Evolutionary conservation across 1,140 invertebrate genomes (phyloP).

Genomic region (Trachymyrmex septentrionalis): DNA sequence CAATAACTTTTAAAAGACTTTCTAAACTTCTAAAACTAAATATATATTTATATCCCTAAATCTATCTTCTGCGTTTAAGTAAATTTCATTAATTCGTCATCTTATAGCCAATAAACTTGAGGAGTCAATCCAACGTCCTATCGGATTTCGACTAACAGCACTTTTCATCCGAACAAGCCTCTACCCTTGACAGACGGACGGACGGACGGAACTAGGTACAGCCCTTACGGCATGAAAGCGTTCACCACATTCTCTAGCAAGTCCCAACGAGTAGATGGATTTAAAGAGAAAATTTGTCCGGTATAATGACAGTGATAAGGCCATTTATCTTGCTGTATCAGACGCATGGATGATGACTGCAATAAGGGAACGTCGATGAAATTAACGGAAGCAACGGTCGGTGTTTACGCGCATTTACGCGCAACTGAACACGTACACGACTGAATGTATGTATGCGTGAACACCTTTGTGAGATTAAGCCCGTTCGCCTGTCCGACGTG

Average conservation of each 20-base stretch:
- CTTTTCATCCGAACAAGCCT: constrained; percentile 6
- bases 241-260: not conserved
- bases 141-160: not conserved
- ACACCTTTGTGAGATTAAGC: constrained; percentile 35
- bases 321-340: constrained; percentile 80
- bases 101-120: too few relatives aligned
- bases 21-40: too few relatives aligned
- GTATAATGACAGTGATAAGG: constrained; percentile 43
- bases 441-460: not conserved
- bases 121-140: not conserved
- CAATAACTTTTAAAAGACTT: too few relatives aligned
- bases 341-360: constrained; percentile 79
- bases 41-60: too few relatives aligned
- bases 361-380: constrained; percentile 26
- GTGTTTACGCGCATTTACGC: constrained; percentile 24
- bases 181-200: not conserved
- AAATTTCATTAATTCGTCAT: too few relatives aligned
- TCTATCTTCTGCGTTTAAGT: too few relatives aligned
- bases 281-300: constrained; percentile 57
- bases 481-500: not conserved
- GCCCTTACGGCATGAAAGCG: not conserved
- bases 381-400: constrained; percentile 53
- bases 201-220: constrained; percentile 19
- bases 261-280: not conserved
- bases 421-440: constrained; percentile 12